Conservation (phyloP, 2,113 vertebrate species). For the Otis tarda region DNA sequence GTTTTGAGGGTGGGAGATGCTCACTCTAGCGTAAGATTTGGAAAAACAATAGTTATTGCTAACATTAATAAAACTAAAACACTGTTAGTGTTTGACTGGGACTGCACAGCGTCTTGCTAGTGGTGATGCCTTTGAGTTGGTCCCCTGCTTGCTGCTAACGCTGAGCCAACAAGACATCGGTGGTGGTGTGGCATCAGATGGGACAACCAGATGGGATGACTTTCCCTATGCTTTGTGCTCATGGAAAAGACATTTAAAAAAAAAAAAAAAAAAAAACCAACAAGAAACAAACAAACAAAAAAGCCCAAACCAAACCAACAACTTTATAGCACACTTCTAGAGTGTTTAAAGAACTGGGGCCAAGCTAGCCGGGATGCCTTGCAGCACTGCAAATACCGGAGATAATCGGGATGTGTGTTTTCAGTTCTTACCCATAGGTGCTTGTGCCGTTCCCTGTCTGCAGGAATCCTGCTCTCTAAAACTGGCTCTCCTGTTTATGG, state of each 20-base stretch:
- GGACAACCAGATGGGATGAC: background rate
- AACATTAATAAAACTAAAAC: background rate
- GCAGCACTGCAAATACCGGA: background rate
- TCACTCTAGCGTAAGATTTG: background rate
- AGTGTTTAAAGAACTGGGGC: background rate
- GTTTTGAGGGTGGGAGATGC: background rate
- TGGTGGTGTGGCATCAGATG: background rate
- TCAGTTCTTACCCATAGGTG: fast-evolving
- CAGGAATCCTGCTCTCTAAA: background rate
- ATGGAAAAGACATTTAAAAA: background rate
- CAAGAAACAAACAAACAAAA: too few relatives aligned
- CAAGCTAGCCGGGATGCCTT: background rate
- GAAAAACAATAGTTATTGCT: background rate
- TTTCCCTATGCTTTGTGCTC: background rate
- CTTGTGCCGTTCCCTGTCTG: background rate
- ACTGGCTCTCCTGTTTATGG: background rate
- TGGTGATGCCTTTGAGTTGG: background rate
- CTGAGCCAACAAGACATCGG: background rate
- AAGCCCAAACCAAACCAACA: too few relatives aligned
- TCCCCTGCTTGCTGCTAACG: background rate
- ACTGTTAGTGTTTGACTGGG: background rate
- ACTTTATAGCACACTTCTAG: background rate
- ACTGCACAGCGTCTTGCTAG: background rate
- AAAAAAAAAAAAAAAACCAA: background rate
- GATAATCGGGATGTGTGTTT: background rate